Conservation (phyloP, 2,797 vertebrate species). For the Syndactyla subalaris region DNA sequence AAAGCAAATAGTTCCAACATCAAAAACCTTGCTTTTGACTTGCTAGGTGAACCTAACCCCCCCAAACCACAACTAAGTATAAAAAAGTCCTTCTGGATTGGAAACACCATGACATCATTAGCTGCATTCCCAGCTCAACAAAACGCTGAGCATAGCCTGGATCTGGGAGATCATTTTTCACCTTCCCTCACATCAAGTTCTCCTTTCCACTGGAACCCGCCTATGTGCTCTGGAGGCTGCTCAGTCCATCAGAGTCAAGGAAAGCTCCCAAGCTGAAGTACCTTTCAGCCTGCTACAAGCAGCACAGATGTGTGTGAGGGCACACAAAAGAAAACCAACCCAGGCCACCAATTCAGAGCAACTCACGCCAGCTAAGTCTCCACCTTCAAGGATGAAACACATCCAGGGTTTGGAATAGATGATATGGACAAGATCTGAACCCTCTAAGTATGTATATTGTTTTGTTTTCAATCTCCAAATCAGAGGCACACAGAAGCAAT, state of each 20-base stretch:
- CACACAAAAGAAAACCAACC: not conserved
- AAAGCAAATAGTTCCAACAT: not conserved
- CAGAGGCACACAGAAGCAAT: not conserved
- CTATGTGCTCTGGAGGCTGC: not conserved
- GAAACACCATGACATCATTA: not conserved
- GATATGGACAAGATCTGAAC: not conserved
- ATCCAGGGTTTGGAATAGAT: not conserved
- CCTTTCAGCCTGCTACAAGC: not conserved
- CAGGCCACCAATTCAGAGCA: not conserved
- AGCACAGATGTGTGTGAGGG: not conserved
- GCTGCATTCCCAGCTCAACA: not conserved
- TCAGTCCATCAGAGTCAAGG: not conserved
- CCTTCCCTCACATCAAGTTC: not conserved
- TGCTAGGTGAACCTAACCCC: not conserved
- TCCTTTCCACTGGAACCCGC: not conserved
- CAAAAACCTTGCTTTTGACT: not conserved
- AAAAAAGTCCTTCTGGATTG: not conserved
- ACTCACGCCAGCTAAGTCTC: not conserved
- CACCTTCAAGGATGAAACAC: not conserved
- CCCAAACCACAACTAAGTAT: not conserved
- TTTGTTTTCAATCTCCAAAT: not conserved
- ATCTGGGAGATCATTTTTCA: not conserved
- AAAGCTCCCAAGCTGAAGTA: not conserved
- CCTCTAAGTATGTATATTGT: rapidly evolving
- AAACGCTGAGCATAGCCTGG: not conserved